These are phyloP conservation scores for Dione juno DNA, from an alignment of 2,888 invertebrate genomes.

Conservation along the genomic window DNA sequence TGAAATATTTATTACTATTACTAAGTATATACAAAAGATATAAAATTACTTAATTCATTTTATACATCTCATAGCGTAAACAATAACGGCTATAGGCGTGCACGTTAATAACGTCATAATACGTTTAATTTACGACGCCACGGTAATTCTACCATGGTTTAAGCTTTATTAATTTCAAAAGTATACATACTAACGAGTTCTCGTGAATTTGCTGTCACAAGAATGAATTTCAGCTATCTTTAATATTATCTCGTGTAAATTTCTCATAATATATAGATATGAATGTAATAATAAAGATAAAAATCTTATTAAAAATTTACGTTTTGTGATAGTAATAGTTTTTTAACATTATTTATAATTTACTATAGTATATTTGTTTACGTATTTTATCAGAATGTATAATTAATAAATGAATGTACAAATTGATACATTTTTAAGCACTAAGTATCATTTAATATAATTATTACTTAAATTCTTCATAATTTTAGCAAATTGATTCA, in stretches of 20 bases:
- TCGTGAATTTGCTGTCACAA: conserved; percentile 28
- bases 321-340: neutral
- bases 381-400: neutral
- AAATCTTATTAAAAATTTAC: neutral
- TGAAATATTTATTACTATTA: neutral
- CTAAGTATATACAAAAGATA: conserved; percentile 22
- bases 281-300: neutral
- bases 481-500: conserved; percentile 7
- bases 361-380: neutral
- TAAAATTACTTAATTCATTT: conserved; percentile 31
- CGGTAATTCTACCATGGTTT: conserved; percentile 53
- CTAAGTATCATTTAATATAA: neutral
- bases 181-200: conserved; percentile 45
- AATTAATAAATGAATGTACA: neutral
- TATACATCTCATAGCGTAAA: conserved; percentile 36
- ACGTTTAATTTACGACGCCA: conserved; percentile 59
- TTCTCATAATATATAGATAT: neutral
- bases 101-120: conserved; percentile 58
- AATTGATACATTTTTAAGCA: neutral
- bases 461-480: neutral
- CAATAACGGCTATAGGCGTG: conserved; percentile 39
- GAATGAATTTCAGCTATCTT: neutral
- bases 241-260: neutral
- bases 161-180: conserved; percentile 59
- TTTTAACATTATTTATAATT: neutral